Evolutionary conservation across 53 echinoderm and acorn worm species (phyloP).

Genomic region (Glandiceps talaboti): DNA sequence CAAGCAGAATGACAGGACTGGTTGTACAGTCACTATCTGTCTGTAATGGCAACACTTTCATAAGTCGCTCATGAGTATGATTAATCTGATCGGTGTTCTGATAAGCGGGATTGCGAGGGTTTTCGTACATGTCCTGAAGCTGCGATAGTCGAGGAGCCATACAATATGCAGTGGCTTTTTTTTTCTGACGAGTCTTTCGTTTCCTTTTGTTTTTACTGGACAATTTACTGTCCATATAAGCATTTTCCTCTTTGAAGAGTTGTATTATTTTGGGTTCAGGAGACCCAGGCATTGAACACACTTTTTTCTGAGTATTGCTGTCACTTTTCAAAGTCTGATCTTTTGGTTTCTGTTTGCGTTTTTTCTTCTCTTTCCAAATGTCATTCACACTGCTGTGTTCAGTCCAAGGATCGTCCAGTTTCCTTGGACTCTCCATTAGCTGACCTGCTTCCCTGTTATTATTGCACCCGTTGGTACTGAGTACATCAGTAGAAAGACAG

Average conservation of each 20-base stretch:
- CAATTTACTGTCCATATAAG: neutral
- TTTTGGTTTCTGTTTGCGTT: neutral
- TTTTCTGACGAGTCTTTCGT: neutral
- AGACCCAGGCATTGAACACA: neutral
- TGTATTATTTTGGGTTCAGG: too few relatives aligned
- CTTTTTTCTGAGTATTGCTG: neutral
- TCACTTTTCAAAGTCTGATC: neutral
- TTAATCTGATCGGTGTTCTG: constrained; percentile 3
- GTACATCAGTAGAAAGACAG: too few relatives aligned
- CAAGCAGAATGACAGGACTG: too few relatives aligned
- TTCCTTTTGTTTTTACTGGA: neutral
- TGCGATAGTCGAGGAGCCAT: constrained; percentile 33
- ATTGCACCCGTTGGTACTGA: too few relatives aligned
- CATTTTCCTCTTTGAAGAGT: too few relatives aligned
- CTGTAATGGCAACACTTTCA: neutral
- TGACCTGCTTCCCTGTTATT: too few relatives aligned
- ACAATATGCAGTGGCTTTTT: neutral
- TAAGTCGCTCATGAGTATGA: neutral
- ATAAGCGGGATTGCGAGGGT: constrained; percentile 31
- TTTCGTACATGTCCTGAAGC: constrained; percentile 33
- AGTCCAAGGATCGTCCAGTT: too few relatives aligned
- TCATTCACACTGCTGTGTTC: too few relatives aligned
- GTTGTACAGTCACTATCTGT: neutral
- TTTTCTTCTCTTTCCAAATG: too few relatives aligned
- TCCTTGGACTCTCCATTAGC: too few relatives aligned